Base-by-base conservation (phyloP, 2,888 invertebrate genomes). In the Napeogenes sylphis region DNA sequence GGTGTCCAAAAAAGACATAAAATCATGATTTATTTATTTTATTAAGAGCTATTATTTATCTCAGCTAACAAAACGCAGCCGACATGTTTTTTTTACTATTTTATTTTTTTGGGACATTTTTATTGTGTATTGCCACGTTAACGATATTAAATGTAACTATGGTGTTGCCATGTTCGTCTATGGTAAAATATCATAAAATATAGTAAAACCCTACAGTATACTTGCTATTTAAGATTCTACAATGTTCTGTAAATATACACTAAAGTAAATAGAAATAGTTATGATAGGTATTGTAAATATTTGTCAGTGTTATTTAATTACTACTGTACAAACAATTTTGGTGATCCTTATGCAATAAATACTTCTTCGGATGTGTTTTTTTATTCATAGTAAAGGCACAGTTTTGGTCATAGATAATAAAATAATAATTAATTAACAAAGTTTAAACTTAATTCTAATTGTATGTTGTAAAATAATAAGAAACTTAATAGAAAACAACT, bases 261-360 rank as follows among this genome's bases (percentile, higher is more conserved):
- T 66, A 68, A 70, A 66, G 68, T 74, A 75, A 77, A 70, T 70
- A 74, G 71, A 70, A 21, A 56, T 74, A 72, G 70, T 76, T 80
- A 72, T 75, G 73, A 72, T 83, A 81, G 75, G 71, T 75, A 76
- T 70, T 90, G 90, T 90, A 90, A 83, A 90, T 90, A 88, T 76
- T 82, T 79, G 84, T 86, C 83, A 80, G 79, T 87, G 89, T 90
- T 88, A 85, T 80, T 79, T 79, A 82, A 81, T 84, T 71, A 69
- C 66, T 82, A 81, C 76, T 89, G 89, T 89, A 89, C 87, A 90
- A 82, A 83, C 75, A 42, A 82, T 84, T 89, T 89, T 84, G 80
- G 83, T 87, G 87, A 87, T 87, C 82, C 85, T 81, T 88, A 89
- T 77, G 89, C 89, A 89, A 88, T 89, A 89, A 89, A 89, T 80